Conservation (phyloP, 2,797 vertebrate species). For the Pseudocheirus occidentalis region DNA sequence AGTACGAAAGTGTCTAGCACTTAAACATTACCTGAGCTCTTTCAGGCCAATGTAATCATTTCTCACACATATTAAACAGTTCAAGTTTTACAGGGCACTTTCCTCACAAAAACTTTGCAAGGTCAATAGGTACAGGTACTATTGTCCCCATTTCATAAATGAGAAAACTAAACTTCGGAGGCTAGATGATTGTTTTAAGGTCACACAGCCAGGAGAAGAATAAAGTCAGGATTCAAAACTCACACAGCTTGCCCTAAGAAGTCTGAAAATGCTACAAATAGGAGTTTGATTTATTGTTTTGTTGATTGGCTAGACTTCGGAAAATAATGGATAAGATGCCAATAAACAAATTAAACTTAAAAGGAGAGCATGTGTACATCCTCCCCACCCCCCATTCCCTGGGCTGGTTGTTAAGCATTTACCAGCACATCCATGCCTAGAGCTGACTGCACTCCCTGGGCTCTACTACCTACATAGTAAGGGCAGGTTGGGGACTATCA, state of each 20-base stretch:
- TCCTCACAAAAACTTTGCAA: background rate
- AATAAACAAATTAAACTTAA: background rate
- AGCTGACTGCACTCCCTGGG: background rate
- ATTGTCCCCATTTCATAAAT: background rate
- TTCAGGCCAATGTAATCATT: background rate
- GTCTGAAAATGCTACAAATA: background rate
- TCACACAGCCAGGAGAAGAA: background rate
- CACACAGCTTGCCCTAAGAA: background rate
- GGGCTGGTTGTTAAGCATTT: background rate
- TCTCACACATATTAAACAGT: background rate
- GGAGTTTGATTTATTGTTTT: background rate
- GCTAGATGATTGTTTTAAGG: background rate
- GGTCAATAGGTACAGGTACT: background rate
- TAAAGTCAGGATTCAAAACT: background rate
- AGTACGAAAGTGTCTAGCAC: conserved; percentile 52
- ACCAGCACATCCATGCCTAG: background rate
- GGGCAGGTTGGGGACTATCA: background rate
- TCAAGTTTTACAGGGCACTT: background rate
- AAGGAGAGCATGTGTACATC: background rate
- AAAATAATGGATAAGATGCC: background rate
- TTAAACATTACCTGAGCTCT: conserved; percentile 33
- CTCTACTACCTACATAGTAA: background rate
- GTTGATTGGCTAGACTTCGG: background rate
- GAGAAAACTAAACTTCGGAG: background rate
- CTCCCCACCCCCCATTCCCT: background rate